Conservation (phyloP, 2,888 invertebrate genomes). For the Phyllotreta striolata region DNA sequence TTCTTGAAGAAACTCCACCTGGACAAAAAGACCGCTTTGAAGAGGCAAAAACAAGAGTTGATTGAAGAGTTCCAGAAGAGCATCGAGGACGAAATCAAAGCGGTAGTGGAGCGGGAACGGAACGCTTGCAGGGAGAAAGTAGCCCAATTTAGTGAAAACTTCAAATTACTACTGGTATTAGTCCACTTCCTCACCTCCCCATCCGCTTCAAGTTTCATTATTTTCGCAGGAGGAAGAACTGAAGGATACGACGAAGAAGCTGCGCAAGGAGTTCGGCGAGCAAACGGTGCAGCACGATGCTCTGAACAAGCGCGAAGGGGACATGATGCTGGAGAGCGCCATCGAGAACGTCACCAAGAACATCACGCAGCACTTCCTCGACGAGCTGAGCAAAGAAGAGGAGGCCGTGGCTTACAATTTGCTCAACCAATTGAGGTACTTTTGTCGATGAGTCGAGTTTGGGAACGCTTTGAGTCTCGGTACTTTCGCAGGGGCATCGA, state of each 20-base stretch:
- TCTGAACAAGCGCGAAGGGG: not conserved
- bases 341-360: too few relatives aligned
- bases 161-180: not conserved
- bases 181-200: not conserved
- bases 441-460: too few relatives aligned
- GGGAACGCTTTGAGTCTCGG: not conserved
- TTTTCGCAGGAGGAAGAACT: slow-evolving; percentile 8
- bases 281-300: slow-evolving; percentile 31
- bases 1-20: slow-evolving; percentile 52
- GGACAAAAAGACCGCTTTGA: slow-evolving; percentile 51
- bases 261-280: slow-evolving; percentile 39
- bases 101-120: slow-evolving; percentile 42
- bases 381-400: too few relatives aligned
- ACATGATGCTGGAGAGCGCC: slow-evolving; percentile 23
- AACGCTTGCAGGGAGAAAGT: slow-evolving; percentile 38
- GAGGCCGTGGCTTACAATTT: too few relatives aligned
- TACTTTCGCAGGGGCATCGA: slow-evolving; percentile 50
- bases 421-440: too few relatives aligned
- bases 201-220: not conserved
- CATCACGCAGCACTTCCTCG: too few relatives aligned
- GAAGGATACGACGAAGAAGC: slow-evolving; percentile 33
- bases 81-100: slow-evolving; percentile 42
- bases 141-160: slow-evolving; percentile 26
- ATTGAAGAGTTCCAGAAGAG: slow-evolving; percentile 36
- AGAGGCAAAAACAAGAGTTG: slow-evolving; percentile 48